phyloP scores from a whole-genome alignment of 2,797 vertebrate genomes.

The Falco peregrinus region DNA sequence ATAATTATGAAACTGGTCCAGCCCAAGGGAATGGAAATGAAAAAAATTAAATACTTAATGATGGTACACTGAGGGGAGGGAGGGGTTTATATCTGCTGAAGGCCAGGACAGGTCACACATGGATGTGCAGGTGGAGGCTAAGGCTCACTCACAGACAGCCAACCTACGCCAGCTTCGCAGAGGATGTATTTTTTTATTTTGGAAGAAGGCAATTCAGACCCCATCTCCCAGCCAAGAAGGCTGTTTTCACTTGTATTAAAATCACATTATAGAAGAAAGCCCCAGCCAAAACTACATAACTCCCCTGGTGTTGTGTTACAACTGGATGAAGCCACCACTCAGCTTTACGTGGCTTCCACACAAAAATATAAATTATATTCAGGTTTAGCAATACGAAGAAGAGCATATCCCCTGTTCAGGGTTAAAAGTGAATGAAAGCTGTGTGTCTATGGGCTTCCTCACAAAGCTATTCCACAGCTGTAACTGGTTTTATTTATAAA shows the following conservation, averaged over 20 bases:
- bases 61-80: background rate
- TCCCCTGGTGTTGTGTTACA: conserved; percentile 13
- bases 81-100: background rate
- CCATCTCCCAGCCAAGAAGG: background rate
- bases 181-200: background rate
- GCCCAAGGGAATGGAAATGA: background rate
- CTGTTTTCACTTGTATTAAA: conserved; percentile 15
- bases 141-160: background rate
- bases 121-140: background rate
- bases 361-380: background rate
- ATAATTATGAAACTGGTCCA: background rate
- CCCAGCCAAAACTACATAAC: background rate
- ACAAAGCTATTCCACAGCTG: conserved; percentile 5
- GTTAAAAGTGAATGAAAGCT: background rate
- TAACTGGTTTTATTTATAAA: background rate
- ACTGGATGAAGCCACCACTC: background rate
- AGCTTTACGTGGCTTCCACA: background rate
- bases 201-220: background rate
- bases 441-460: background rate
- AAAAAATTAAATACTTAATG: background rate
- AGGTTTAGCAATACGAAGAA: background rate
- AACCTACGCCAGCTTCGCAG: background rate
- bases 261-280: conserved; percentile 15
- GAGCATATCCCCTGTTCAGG: background rate
- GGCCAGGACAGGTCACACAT: background rate